Base-by-base conservation (phyloP, 2,888 invertebrate species). In the Papilio gigon region DNA sequence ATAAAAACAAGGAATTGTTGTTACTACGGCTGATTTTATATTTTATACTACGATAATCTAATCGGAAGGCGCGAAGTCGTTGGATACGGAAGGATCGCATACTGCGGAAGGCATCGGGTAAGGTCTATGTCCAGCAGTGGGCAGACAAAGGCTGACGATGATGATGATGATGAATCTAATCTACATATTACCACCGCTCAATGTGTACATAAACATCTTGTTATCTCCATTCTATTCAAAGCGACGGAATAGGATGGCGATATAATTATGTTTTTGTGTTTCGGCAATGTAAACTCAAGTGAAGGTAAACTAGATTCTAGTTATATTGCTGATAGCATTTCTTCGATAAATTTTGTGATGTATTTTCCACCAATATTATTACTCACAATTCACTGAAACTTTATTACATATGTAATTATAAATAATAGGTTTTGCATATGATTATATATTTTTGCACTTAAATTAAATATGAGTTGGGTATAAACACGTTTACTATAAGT, bases 1-100 rank as follows among this genome's bases (percentile, higher is more conserved):
- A 50, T 30, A 50, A 50, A 61, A 67, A 61, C 37, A 35, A 59
- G 60, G 25, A 37, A 67, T 60, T 40, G 66, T 66, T 66, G 37
- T 61, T 56, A 56, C 42, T 42, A 50, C 22, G 22, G 58, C 42
- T 65, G 56, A 42, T 58, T 65, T 65, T 56, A 56, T 65, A 30
- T 58, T 20, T 65, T 12, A 35, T 14, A 60, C n/a, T 14, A n/a
- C n/a, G 0, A 25, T 40, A n/a, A 25, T 56, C 6, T 30, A n/a
- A 27, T 2, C 17, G n/a, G n/a, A n/a, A n/a, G n/a, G n/a, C n/a
- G n/a, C n/a, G n/a, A n/a, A n/a, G n/a, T n/a, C n/a, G n/a, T n/a
- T n/a, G n/a, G n/a, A n/a, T n/a, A n/a, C n/a, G n/a, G n/a, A n/a
- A n/a, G n/a, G n/a, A n/a, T n/a, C n/a, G n/a, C n/a, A n/a, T n/a